phyloP scores from a whole-genome alignment of 2,113 vertebrate species.

The western clawed frog (Xenopus tropicalis) region UCB_Xtro_10.0 CM004443.2:107070001-107070500 shows the following conservation, averaged over 20 bases:
- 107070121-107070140: not conserved
- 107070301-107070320: too few relatives aligned
- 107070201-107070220: not conserved
- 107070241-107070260: not conserved
- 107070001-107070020: conserved; percentile 11
- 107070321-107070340: too few relatives aligned
- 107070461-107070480: too few relatives aligned
- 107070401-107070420: too few relatives aligned
- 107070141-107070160: not conserved
- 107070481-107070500: too few relatives aligned
- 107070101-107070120: not conserved
- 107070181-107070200: not conserved
- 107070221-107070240: not conserved
- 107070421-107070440: too few relatives aligned
- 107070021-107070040: conserved; percentile 16
- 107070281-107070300: too few relatives aligned
- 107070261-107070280: too few relatives aligned
- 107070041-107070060: not conserved
- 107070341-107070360: too few relatives aligned
- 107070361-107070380: too few relatives aligned
- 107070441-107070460: too few relatives aligned
- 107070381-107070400: too few relatives aligned
- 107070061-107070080: conserved; percentile 6
- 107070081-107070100: not conserved
- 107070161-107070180: not conserved